Conservation (phyloP, 2,797 vertebrate genomes). For the Sebastolobus alascanus region DNA sequence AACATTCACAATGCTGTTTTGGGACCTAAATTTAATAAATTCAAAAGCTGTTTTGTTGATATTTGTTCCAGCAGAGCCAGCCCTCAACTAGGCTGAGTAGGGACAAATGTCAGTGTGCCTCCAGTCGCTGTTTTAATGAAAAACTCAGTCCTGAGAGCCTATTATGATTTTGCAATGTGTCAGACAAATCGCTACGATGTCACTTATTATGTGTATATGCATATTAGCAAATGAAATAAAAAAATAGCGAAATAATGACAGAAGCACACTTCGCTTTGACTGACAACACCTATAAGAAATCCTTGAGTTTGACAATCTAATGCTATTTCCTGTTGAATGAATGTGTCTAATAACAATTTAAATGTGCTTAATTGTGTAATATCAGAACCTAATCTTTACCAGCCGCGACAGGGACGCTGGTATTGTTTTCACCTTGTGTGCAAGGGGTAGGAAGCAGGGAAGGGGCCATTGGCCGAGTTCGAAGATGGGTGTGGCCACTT, state of each 20-base stretch:
- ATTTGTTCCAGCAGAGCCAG: slow-evolving; percentile 40
- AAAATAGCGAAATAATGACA: slow-evolving; percentile 1
- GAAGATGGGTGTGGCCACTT: background rate
- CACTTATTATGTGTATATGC: slow-evolving; percentile 14
- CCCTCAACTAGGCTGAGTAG: slow-evolving; percentile 24
- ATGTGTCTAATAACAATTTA: slow-evolving; percentile 50
- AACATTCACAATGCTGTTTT: slow-evolving; percentile 35
- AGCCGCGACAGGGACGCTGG: background rate
- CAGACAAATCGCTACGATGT: slow-evolving; percentile 21
- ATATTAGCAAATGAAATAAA: slow-evolving; percentile 22
- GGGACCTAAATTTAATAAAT: slow-evolving; percentile 47
- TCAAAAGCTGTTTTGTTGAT: slow-evolving; percentile 56
- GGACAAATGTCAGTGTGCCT: slow-evolving; percentile 43
- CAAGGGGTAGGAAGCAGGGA: background rate
- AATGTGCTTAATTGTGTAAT: slow-evolving; percentile 58
- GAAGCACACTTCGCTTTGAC: background rate
- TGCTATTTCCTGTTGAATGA: slow-evolving; percentile 57
- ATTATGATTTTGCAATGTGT: slow-evolving; percentile 27
- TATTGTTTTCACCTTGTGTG: background rate
- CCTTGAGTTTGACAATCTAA: background rate
- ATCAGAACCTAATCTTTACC: slow-evolving; percentile 41
- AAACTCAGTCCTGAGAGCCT: slow-evolving; percentile 46
- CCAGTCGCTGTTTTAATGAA: slow-evolving; percentile 54
- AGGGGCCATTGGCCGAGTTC: background rate
- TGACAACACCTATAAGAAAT: slow-evolving; percentile 5